Conservation (phyloP, 2,888 invertebrate species). For the Silvanus unidentatus region DNA sequence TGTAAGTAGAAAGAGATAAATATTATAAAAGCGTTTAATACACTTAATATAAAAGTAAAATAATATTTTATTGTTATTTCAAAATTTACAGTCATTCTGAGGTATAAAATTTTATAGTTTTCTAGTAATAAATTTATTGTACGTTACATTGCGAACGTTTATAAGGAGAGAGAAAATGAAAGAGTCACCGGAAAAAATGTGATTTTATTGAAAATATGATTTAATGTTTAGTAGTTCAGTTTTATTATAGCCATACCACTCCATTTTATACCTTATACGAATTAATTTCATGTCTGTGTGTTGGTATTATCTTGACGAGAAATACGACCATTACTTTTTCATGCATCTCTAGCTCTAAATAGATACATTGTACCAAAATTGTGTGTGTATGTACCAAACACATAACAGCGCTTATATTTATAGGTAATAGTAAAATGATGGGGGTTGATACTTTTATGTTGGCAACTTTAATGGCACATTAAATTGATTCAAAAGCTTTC, state of each 20-base stretch:
- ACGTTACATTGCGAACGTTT: constrained; percentile 12
- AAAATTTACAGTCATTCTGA: constrained; percentile 38
- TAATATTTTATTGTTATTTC: constrained; percentile 40
- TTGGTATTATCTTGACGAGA: constrained; percentile 17
- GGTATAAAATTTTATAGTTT: constrained; percentile 41
- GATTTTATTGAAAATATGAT: constrained; percentile 46
- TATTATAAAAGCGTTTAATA: constrained; percentile 11
- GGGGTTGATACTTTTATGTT: no score
- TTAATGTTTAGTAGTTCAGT: constrained; percentile 38
- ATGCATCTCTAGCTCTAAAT: no score
- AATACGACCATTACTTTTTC: constrained; percentile 20
- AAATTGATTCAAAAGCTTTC: no score
- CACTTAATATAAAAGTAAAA: constrained; percentile 25
- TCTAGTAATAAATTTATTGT: constrained; percentile 36
- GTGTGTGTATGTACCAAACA: no score
- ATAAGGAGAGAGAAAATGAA: background rate
- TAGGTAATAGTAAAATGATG: no score
- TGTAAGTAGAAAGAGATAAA: no score
- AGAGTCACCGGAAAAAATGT: constrained; percentile 3
- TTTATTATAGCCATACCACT: constrained; percentile 29
- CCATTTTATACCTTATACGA: constrained; percentile 32
- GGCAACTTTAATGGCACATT: no score
- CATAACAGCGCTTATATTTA: no score
- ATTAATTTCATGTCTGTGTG: constrained; percentile 27
- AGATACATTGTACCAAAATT: no score